Conservation (phyloP, 2,113 vertebrate species). For the Leptobrachium ailaonicum region DNA sequence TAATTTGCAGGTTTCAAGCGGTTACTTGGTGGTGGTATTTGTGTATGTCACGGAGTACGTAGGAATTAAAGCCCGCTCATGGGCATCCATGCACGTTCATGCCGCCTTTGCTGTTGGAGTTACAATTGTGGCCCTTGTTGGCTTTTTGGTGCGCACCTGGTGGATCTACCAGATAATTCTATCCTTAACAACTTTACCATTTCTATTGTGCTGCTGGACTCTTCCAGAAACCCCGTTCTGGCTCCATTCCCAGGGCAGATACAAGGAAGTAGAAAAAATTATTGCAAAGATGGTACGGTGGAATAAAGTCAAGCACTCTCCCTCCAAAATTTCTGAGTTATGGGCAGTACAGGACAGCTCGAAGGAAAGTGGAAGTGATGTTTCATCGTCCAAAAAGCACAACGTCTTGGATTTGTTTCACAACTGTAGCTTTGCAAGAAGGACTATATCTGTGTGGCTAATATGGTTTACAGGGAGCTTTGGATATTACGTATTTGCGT, state of each 20-base stretch:
- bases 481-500: conserved; percentile 88
- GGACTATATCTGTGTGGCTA: conserved; percentile 86
- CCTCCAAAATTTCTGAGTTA: conserved; percentile 76
- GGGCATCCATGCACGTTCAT: conserved; percentile 93
- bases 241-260: conserved; percentile 80
- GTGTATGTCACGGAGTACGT: conserved; percentile 93
- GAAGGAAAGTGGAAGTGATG: conserved; percentile 40
- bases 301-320: conserved; percentile 70
- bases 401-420: conserved; percentile 82
- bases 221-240: conserved; percentile 93
- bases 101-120: conserved; percentile 86
- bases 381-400: conserved; percentile 66
- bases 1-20: conserved; percentile 79
- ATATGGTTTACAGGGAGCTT: conserved; percentile 91
- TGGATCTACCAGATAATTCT: conserved; percentile 91
- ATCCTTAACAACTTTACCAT: conserved; percentile 80
- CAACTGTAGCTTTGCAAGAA: conserved; percentile 76
- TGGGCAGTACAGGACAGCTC: conserved; percentile 59
- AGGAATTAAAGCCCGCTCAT: conserved; percentile 85
- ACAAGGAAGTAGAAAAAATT: conserved; percentile 76
- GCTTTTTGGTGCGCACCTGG: conserved; percentile 85
- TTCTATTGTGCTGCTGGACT: conserved; percentile 89
- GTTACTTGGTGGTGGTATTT: conserved; percentile 92
- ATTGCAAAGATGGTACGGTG: conserved; percentile 77
- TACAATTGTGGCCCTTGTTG: conserved; percentile 85